Evolutionary conservation across 2,888 invertebrate species (phyloP).

Genomic region (Cephalotes varians): DNA sequence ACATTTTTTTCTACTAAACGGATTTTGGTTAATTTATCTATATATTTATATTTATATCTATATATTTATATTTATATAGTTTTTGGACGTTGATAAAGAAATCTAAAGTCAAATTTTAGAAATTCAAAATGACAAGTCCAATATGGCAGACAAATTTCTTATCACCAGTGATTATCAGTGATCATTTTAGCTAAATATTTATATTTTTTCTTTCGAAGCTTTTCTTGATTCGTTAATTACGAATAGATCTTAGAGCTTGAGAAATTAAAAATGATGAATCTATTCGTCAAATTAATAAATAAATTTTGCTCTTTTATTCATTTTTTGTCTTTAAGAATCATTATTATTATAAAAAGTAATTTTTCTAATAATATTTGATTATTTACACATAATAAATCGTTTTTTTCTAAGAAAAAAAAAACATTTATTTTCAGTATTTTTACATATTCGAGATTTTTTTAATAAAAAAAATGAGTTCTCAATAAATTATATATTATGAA

Average conservation of each 20-base stretch:
- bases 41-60: background rate
- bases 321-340: too few species aligned
- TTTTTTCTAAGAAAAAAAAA: background rate
- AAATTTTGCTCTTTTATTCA: too few species aligned
- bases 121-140: too few species aligned
- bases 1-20: background rate
- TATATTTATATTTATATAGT: background rate
- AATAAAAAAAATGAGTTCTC: background rate
- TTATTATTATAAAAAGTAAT: background rate
- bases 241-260: too few species aligned
- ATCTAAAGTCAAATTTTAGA: background rate
- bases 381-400: background rate
- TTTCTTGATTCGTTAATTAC: background rate
- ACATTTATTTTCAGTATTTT: background rate
- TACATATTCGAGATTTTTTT: background rate
- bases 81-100: background rate
- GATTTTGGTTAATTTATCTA: too few species aligned
- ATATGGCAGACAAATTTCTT: background rate
- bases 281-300: too few species aligned
- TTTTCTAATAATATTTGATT: background rate
- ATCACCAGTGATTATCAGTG: background rate
- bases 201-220: background rate
- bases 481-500: too few species aligned
- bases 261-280: too few species aligned
- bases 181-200: background rate